A percentile compares a stretch with the other conserved stretches of the same genome.
phyloP scores from a whole-genome alignment of 2,888 invertebrate genomes.

The Drosophila prolongata region DNA sequence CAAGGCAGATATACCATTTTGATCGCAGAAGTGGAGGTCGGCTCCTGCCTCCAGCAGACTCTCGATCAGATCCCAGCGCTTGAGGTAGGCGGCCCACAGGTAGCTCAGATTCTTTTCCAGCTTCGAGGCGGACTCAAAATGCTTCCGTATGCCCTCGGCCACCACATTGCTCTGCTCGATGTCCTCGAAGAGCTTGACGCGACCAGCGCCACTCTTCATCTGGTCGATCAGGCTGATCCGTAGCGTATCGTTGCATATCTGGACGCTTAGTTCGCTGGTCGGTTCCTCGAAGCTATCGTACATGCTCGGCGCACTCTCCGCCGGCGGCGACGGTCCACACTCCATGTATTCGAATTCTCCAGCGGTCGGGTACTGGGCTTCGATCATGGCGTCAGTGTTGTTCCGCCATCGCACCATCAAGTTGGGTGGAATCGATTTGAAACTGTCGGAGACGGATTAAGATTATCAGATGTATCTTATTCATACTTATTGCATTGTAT shows the following conservation, averaged over 20 bases:
- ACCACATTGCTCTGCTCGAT: slow-evolving; percentile 89
- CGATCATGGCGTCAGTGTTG: slow-evolving; percentile 86
- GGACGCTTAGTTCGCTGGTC: slow-evolving; percentile 89
- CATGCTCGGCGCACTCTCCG: slow-evolving; percentile 92
- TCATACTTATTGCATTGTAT: too few species aligned
- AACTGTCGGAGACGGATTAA: slow-evolving; percentile 73
- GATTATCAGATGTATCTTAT: background rate
- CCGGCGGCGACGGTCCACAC: slow-evolving; percentile 91
- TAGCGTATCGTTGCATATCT: slow-evolving; percentile 90
- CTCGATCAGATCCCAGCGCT: slow-evolving; percentile 88
- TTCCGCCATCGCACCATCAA: slow-evolving; percentile 87
- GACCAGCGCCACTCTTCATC: slow-evolving; percentile 89
- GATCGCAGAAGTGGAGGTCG: slow-evolving; percentile 89
- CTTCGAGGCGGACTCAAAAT: slow-evolving; percentile 87
- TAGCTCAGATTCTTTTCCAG: slow-evolving; percentile 90
- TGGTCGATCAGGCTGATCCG: slow-evolving; percentile 90
- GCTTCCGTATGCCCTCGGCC: slow-evolving; percentile 86
- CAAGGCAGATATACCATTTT: slow-evolving; percentile 90
- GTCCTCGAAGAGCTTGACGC: slow-evolving; percentile 89
- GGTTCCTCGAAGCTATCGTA: slow-evolving; percentile 92
- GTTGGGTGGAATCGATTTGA: slow-evolving; percentile 85
- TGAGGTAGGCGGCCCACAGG: slow-evolving; percentile 91
- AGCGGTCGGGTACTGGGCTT: slow-evolving; percentile 88
- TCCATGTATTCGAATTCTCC: slow-evolving; percentile 91
- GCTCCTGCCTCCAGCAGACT: slow-evolving; percentile 88